Conservation (phyloP, 2,113 vertebrate species). For the Rattus rattus region DNA sequence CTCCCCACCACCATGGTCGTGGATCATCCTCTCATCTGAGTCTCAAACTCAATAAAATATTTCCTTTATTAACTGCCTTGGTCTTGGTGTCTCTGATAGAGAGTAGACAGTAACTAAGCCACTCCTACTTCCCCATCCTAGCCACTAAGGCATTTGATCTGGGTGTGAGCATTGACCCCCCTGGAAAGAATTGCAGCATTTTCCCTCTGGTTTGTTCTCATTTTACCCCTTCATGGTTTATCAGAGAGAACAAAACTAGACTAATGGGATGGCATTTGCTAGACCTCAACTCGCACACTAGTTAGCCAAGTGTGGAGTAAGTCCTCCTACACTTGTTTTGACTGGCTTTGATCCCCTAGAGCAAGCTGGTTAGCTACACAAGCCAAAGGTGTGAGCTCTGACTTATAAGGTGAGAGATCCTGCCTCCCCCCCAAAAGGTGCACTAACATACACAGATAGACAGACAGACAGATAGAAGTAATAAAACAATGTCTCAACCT, state of each 20-base stretch:
- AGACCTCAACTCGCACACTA: not conserved
- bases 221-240: constrained; percentile 72
- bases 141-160: not conserved
- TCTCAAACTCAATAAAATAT: not conserved
- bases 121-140: not conserved
- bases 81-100: not conserved
- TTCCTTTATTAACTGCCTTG: not conserved
- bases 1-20: not conserved
- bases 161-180: not conserved
- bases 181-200: not conserved
- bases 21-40: not conserved
- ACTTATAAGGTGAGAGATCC: not conserved
- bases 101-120: not conserved
- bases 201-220: not conserved
- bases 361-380: not conserved
- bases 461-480: not conserved
- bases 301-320: not conserved
- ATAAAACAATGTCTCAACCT: not conserved
- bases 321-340: not conserved
- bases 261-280: not conserved
- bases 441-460: not conserved
- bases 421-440: not conserved
- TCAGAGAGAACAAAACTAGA: not conserved
- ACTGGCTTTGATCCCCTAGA: not conserved
- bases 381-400: not conserved